These are phyloP conservation scores for Echiichthys vipera DNA, from an alignment of 2,797 vertebrate genomes.

Conservation along the genomic window DNA sequence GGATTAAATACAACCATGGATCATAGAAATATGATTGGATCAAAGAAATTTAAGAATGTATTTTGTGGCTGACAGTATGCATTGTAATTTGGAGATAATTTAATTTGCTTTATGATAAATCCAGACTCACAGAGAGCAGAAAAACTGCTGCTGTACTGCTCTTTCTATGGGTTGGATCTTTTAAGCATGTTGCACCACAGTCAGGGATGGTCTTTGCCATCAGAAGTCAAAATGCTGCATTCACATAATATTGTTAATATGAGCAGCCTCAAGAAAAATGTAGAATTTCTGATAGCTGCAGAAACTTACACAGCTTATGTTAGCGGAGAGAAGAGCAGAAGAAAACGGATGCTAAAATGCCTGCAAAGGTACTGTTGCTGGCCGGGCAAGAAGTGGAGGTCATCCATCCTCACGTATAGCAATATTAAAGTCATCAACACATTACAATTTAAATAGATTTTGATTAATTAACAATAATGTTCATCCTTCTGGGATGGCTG, in stretches of 20 bases:
- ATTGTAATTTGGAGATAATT: slow-evolving; percentile 27
- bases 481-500: too few species aligned
- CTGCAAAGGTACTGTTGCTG: neutral
- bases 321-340: neutral
- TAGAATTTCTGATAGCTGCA: neutral
- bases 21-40: slow-evolving; percentile 46
- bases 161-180: slow-evolving; percentile 2
- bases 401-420: too few species aligned
- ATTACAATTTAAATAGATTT: too few species aligned
- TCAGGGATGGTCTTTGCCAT: slow-evolving; percentile 13
- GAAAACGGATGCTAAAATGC: neutral
- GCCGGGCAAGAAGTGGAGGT: too few species aligned
- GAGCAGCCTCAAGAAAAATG: slow-evolving; percentile 9
- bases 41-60: neutral
- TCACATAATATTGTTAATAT: slow-evolving; percentile 7
- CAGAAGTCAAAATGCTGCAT: neutral
- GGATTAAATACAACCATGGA: slow-evolving; percentile 20
- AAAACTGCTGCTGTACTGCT: slow-evolving; percentile 11
- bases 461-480: too few species aligned
- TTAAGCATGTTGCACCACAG: neutral
- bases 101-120: slow-evolving; percentile 32
- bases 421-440: too few species aligned
- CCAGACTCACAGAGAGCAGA: neutral
- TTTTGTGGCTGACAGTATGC: neutral
- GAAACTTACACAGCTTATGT: neutral